Evolutionary conservation across 2,797 vertebrate genomes (phyloP), one percentile per base, ranked within the genome.

Genomic region (Macroramphosus scolopax): DNA sequence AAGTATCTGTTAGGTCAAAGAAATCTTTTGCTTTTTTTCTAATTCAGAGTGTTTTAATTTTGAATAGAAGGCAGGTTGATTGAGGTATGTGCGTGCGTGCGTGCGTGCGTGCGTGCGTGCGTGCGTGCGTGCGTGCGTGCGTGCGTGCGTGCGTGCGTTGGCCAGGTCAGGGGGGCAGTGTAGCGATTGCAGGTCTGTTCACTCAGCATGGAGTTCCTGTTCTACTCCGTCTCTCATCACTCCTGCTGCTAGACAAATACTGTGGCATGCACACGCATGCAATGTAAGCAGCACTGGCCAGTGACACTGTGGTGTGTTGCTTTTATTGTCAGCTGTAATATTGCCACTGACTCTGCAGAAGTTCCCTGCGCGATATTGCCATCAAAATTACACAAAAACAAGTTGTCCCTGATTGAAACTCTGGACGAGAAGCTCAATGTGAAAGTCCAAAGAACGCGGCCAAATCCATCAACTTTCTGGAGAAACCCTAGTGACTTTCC

Each of bases 121-220:
- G 24, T 12, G 2, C 4, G n/a, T n/a, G n/a, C n/a, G n/a, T n/a
- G n/a, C n/a, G n/a, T 24, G n/a, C 24, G 8, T 61, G 29, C 25
- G 17, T 49, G 12, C 30, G 14, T 61, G 29, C 41, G 16, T 36
- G 3, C 57, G 63, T 72, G 41, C 54, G 15, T 73, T 57, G 63
- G 75, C 63, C 68, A 52, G 58, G 57, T 68, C 59, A 33, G 51
- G 49, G 25, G 48, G 55, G 20, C 59, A 57, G 65, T 12, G 63
- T 9, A 45, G 57, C 1, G 42, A 68, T 65, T 49, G 35, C 60
- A 63, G 75, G 75, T 84, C 78, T 77, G 79, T 69, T 79, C 58
- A 35, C 79, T 59, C 83, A 77, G 84, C 74, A 77, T 81, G 80
- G 80, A 75, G 63, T 83, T 88, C 86, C 78, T 72, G 61, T 80